Percentiles rank a stretch among this genome's conserved stretches.
Evolutionary conservation across 2,113 vertebrate genomes (phyloP).

Genomic region (Pituophis catenifer): DNA sequence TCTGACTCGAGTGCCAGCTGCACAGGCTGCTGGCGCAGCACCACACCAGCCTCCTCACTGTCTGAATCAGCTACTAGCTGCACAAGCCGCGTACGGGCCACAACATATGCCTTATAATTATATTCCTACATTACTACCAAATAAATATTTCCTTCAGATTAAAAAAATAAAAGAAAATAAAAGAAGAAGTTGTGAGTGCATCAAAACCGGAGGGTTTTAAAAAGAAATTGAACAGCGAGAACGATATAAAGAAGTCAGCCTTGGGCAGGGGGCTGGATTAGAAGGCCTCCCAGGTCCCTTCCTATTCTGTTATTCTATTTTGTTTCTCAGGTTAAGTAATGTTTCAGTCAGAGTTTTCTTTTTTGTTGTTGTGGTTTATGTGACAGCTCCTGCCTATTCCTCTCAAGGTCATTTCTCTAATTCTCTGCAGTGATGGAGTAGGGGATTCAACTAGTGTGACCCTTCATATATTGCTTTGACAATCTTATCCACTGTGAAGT

Average conservation of each 20-base stretch:
- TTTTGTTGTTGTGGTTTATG: background rate
- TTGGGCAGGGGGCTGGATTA: background rate
- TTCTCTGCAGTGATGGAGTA: background rate
- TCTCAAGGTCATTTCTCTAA: background rate
- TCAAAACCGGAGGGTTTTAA: background rate
- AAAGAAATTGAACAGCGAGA: background rate
- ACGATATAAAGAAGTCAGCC: background rate
- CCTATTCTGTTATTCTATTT: background rate
- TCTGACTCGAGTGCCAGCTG: too few species aligned
- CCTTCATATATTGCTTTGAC: background rate
- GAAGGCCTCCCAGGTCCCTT: background rate
- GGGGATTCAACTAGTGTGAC: background rate
- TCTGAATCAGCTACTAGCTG: too few species aligned
- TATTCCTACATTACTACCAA: background rate
- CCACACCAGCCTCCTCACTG: too few species aligned
- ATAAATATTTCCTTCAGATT: too few species aligned
- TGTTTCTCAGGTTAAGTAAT: background rate
- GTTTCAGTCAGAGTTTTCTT: background rate
- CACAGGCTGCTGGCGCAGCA: too few species aligned
- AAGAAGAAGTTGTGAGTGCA: too few species aligned
- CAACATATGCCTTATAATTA: background rate
- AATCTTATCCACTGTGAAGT: background rate
- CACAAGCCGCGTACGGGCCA: too few species aligned
- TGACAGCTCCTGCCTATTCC: background rate
- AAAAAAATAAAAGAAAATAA: too few species aligned